Percentiles rank a stretch among this genome's conserved stretches.
Conservation (phyloP, 1,140 invertebrate genomes). For the Zaprionus tsacasi region DNA sequence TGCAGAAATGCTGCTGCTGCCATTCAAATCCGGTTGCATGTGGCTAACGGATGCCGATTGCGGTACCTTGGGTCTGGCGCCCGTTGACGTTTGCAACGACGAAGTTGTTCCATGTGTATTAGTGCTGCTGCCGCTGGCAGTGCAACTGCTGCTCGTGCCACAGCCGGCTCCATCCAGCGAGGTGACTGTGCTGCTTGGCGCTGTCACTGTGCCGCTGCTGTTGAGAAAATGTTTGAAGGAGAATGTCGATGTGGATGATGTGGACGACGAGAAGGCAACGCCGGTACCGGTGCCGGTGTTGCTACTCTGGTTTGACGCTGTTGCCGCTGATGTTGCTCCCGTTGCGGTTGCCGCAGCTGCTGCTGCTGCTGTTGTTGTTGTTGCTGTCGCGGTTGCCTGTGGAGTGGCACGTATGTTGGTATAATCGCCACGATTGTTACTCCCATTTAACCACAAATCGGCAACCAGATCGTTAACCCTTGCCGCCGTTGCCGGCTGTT, state of each 20-base stretch:
- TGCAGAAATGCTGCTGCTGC: slow-evolving; percentile 39
- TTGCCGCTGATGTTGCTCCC: slow-evolving; percentile 10
- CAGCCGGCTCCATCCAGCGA: slow-evolving; percentile 58
- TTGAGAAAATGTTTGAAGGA: slow-evolving; percentile 92
- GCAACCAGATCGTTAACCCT: slow-evolving; percentile 72
- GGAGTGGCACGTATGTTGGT: slow-evolving; percentile 52
- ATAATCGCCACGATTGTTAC: slow-evolving; percentile 53
- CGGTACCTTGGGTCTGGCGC: slow-evolving; percentile 80
- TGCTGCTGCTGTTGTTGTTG: neutral
- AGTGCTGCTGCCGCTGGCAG: slow-evolving; percentile 17
- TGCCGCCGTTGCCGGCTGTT: slow-evolving; percentile 13
- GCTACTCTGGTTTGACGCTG: slow-evolving; percentile 8
- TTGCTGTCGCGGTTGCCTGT: slow-evolving; percentile 10
- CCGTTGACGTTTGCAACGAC: slow-evolving; percentile 72
- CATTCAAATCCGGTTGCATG: slow-evolving; percentile 67
- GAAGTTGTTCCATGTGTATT: slow-evolving; percentile 20
- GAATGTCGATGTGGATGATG: slow-evolving; percentile 84
- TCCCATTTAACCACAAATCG: slow-evolving; percentile 64
- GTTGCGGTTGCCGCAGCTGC: neutral
- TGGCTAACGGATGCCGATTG: slow-evolving; percentile 73
- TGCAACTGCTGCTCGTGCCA: slow-evolving; percentile 14
- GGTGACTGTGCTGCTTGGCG: slow-evolving; percentile 78
- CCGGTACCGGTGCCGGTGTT: neutral
- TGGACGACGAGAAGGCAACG: slow-evolving; percentile 1
- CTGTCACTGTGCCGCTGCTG: slow-evolving; percentile 69